These are phyloP conservation scores for Sylvia atricapilla DNA, from an alignment of 2,113 vertebrate genomes.

Conservation along the genomic window DNA sequence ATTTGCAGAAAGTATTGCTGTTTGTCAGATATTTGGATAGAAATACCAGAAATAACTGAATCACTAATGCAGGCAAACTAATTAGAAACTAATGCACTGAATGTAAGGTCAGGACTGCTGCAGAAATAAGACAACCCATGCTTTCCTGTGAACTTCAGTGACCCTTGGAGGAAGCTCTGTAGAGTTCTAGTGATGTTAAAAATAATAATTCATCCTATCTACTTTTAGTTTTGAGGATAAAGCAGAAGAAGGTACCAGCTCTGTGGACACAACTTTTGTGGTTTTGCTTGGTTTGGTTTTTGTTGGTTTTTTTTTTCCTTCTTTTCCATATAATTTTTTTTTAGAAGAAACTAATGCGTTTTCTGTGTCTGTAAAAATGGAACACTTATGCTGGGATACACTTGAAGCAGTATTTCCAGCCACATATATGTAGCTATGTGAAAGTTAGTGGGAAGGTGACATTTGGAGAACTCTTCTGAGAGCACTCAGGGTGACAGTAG, in stretches of 20 bases:
- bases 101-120: neutral
- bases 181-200: neutral
- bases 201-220: neutral
- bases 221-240: neutral
- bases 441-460: constrained; percentile 36
- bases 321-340: neutral
- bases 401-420: neutral
- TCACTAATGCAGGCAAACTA: neutral
- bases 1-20: neutral
- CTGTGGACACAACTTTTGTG: neutral
- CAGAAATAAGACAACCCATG: neutral
- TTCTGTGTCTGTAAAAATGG: neutral
- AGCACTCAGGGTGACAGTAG: constrained; percentile 28
- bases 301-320: neutral
- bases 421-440: neutral
- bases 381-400: neutral
- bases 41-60: neutral
- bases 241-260: neutral
- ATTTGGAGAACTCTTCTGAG: constrained; percentile 45
- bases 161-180: neutral
- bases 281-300: neutral
- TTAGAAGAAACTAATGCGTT: constrained; percentile 41
- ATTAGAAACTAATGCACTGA: neutral
- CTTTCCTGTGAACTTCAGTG: neutral
- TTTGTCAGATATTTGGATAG: neutral